Base-by-base conservation (phyloP, 2,888 invertebrate species). In the Drosophila percnosoma region DNA sequence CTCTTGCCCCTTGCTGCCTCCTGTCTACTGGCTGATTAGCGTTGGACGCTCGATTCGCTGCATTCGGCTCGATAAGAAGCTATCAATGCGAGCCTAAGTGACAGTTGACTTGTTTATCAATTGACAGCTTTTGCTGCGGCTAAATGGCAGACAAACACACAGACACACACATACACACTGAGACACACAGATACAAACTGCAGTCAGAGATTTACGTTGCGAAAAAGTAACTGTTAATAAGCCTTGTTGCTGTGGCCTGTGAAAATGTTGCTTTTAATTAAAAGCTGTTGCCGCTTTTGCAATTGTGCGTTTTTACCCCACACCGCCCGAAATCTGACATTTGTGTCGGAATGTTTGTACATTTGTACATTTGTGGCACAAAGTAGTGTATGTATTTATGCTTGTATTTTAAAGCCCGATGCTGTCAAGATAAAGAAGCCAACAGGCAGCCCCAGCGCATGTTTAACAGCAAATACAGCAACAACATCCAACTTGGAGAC, bases 41-140 rank as follows among this genome's bases (percentile, higher is more conserved):
- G 75, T 78, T 88, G 79, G 76, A 65, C 68, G 74, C 57, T 75
- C 68, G 71, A 72, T 60, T 71, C 65, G 74, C 79, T 77, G 74
- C 78, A 64, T 77, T 72, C 52, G 77, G 29, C 66, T 64, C 85
- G 83, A 83, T 84, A 83, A 85, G 84, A 66, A 69, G 90, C 87
- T 87, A 87, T 87, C 87, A 87, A 87, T 82, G 76, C 72, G 80
- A 68, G 79, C 76, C 89, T 89, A 87, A 90, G 88, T 87, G 87
- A 90, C 85, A 89, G 87, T 91, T 90, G 90, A 90, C 90, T 91
- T 90, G 91, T 91, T 91, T 90, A 90, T 90, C 90, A 90, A 90
- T 91, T 90, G 90, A 91, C 90, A 91, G 90, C 75, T 85, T 69
- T 76, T 72, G 73, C 80, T 63, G 80, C 55, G 68, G 68, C 68